These are phyloP conservation scores for Mimas tiliae DNA, from an alignment of 2,888 invertebrate genomes.

Conservation along the genomic window DNA sequence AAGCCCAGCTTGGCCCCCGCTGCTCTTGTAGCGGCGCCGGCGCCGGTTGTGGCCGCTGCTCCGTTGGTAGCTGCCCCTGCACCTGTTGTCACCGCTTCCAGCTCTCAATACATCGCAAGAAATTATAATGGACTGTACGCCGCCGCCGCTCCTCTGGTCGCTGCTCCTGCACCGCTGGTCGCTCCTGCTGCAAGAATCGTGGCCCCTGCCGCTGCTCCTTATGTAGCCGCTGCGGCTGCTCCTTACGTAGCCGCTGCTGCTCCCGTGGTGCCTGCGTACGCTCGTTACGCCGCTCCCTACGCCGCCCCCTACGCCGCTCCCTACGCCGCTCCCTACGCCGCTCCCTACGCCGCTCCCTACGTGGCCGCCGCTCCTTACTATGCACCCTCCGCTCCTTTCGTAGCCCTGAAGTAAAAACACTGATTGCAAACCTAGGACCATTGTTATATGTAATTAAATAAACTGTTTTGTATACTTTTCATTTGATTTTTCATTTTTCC, in stretches of 20 bases:
- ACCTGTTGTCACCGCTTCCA: conserved; percentile 66
- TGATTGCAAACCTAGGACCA: conserved; percentile 44
- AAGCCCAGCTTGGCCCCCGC: conserved; percentile 64
- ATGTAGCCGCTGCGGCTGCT: conserved; percentile 48
- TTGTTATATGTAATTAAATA: conserved; percentile 33
- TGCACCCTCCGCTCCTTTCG: conserved; percentile 54
- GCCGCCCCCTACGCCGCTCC: conserved; percentile 44
- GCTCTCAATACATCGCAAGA: conserved; percentile 53
- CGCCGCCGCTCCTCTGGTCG: conserved; percentile 76
- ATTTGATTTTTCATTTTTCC: conserved; percentile 20
- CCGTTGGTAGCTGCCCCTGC: conserved; percentile 61
- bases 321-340: no score
- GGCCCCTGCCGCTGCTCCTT: conserved; percentile 47
- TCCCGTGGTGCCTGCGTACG: conserved; percentile 42
- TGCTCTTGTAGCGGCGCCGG: conserved; percentile 70
- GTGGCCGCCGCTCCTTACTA: conserved; percentile 34
- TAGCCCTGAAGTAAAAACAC: conserved; percentile 61
- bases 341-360: conserved; percentile 67
- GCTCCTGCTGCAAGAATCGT: conserved; percentile 43
- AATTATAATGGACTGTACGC: conserved; percentile 56
- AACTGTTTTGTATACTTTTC: conserved; percentile 34
- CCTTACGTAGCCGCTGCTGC: conserved; percentile 52
- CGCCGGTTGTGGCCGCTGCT: conserved; percentile 72
- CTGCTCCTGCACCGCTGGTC: conserved; percentile 56
- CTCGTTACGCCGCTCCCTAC: conserved; percentile 40